phyloP scores from a whole-genome alignment of 2,888 invertebrate genomes.

The Neoascia interrupta region DNA sequence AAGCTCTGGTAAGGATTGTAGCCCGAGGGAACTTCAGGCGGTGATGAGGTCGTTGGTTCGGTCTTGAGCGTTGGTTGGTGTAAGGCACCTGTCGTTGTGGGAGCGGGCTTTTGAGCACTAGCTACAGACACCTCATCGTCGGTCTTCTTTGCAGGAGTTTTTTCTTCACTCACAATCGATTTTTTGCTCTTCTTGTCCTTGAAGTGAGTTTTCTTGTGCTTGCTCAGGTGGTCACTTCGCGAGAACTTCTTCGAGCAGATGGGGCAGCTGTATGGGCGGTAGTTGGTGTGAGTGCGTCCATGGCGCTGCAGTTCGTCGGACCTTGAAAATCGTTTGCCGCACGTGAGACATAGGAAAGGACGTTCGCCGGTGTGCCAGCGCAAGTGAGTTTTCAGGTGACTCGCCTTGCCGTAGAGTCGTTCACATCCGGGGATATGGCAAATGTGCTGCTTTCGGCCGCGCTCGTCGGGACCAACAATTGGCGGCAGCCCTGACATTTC shows the following conservation, averaged over 20 bases:
- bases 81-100: constrained; percentile 20
- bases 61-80: constrained; percentile 31
- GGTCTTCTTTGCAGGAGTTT: constrained; percentile 70
- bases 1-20: constrained; percentile 58
- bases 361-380: constrained; percentile 96
- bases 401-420: constrained; percentile 95
- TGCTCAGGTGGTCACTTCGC: constrained; percentile 95
- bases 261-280: constrained; percentile 92
- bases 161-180: constrained; percentile 74
- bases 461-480: constrained; percentile 85
- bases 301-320: constrained; percentile 95
- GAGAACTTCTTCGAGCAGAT: constrained; percentile 95
- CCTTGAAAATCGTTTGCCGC: constrained; percentile 94
- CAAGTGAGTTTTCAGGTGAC: constrained; percentile 94
- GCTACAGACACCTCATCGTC: constrained; percentile 36
- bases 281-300: constrained; percentile 92
- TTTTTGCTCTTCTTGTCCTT: constrained; percentile 79
- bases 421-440: constrained; percentile 94
- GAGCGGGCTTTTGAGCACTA: constrained; percentile 43
- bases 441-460: constrained; percentile 89
- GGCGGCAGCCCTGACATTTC: constrained; percentile 89
- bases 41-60: constrained; percentile 26
- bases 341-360: constrained; percentile 93
- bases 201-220: constrained; percentile 93
- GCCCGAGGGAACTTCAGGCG: constrained; percentile 55